These are phyloP conservation scores for Philantomba maxwellii DNA, from an alignment of 2,113 vertebrate species.

Conservation along the genomic window DNA sequence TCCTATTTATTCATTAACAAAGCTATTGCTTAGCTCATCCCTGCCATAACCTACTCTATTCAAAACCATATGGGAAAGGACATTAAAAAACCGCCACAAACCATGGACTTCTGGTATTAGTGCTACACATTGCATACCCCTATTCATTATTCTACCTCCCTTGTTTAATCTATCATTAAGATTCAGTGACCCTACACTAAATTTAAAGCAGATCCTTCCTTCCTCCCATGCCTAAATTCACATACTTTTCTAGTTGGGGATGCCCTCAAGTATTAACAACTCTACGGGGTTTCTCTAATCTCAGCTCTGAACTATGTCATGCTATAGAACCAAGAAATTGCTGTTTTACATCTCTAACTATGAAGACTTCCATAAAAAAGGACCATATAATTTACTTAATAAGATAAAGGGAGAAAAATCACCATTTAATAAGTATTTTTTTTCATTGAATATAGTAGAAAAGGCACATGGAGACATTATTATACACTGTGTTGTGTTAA, in stretches of 20 bases:
- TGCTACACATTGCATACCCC: slow-evolving; percentile 85
- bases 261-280: slow-evolving; percentile 88
- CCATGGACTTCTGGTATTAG: slow-evolving; percentile 87
- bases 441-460: slow-evolving; percentile 50
- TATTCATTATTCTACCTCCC: slow-evolving; percentile 86
- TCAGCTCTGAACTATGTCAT: slow-evolving; percentile 86
- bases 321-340: slow-evolving; percentile 87
- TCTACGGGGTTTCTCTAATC: slow-evolving; percentile 90
- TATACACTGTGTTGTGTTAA: slow-evolving; percentile 22
- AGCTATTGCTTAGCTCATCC: slow-evolving; percentile 85
- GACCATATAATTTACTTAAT: slow-evolving; percentile 76
- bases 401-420: slow-evolving; percentile 72
- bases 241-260: slow-evolving; percentile 87
- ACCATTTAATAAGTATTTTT: slow-evolving; percentile 69
- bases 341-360: slow-evolving; percentile 85
- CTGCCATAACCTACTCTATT: slow-evolving; percentile 86
- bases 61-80: slow-evolving; percentile 87
- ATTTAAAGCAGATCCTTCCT: slow-evolving; percentile 91
- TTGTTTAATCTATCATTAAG: slow-evolving; percentile 90
- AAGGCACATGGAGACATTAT: slow-evolving; percentile 34
- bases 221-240: slow-evolving; percentile 90
- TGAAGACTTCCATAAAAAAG: slow-evolving; percentile 75
- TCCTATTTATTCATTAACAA: slow-evolving; percentile 83
- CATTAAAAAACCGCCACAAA: slow-evolving; percentile 86
- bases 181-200: slow-evolving; percentile 89